A percentile compares a stretch with the other conserved stretches of the same genome.
Conservation (phyloP, 2,888 invertebrate genomes). For the Deroplatys truncata region DNA sequence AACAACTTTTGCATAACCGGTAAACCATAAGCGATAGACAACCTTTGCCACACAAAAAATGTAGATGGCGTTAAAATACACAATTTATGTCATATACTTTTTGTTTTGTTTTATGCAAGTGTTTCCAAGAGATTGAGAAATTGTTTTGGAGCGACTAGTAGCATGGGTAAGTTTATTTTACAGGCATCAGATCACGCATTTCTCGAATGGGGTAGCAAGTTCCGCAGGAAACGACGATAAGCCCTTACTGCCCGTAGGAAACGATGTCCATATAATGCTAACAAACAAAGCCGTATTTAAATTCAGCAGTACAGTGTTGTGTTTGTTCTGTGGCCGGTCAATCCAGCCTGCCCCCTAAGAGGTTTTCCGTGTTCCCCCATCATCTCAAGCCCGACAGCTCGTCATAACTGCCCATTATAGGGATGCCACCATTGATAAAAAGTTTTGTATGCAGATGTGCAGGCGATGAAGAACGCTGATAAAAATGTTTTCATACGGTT, state of each 20-base stretch:
- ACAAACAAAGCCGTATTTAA: constrained; percentile 7
- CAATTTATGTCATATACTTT: no score
- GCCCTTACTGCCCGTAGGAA: neutral
- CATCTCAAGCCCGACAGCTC: neutral
- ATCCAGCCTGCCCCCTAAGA: neutral
- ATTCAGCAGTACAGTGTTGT: neutral
- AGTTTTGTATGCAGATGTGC: neutral
- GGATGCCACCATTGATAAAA: neutral
- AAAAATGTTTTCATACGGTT: neutral
- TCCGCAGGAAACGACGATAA: neutral
- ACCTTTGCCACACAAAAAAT: no score
- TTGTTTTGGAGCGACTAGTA: neutral
- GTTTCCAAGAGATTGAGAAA: neutral
- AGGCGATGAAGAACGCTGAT: neutral
- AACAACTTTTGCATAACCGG: no score
- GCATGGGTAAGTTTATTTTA: no score
- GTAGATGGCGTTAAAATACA: no score
- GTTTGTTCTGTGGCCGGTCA: neutral
- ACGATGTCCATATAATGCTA: neutral
- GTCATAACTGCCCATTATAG: neutral
- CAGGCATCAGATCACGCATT: no score
- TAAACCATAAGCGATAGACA: no score
- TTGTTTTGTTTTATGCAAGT: no score
- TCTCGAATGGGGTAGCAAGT: neutral
- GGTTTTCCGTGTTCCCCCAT: neutral